Evolutionary conservation across 2,888 invertebrate species (phyloP).

Genomic region (Sinohyriopsis cumingii): DNA sequence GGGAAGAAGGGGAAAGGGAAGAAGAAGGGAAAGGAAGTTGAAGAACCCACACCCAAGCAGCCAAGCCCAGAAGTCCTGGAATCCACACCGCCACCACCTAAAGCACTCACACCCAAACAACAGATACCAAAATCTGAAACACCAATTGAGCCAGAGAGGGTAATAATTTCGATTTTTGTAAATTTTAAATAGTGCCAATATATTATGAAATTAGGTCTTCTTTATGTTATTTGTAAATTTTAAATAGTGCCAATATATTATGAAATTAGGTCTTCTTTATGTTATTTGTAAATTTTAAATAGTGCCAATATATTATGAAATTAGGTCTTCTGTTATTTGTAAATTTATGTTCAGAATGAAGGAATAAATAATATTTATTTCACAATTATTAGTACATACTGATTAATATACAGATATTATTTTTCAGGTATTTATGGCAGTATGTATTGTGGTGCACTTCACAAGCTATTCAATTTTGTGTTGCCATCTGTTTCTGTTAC

Average conservation of each 20-base stretch:
- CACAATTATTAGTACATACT: too few relatives aligned
- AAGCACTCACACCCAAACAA: slow-evolving; percentile 26
- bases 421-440: too few relatives aligned
- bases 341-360: too few relatives aligned
- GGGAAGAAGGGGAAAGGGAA: slow-evolving; percentile 41
- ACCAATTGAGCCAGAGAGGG: slow-evolving; percentile 21
- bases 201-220: not conserved
- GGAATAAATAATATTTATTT: too few relatives aligned
- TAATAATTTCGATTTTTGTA: not conserved
- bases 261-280: too few relatives aligned
- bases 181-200: not conserved
- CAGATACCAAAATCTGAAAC: slow-evolving; percentile 29
- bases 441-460: too few relatives aligned
- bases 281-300: not conserved
- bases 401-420: too few relatives aligned
- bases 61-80: slow-evolving; percentile 28
- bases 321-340: too few relatives aligned
- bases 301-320: not conserved
- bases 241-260: not conserved
- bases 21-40: slow-evolving; percentile 45
- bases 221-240: not conserved
- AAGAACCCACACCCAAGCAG: slow-evolving; percentile 28
- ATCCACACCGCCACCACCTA: slow-evolving; percentile 19
- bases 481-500: too few relatives aligned
- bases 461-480: too few relatives aligned